Evolutionary conservation across 2,797 vertebrate species (phyloP), one percentile per base, ranked within the genome.

Genomic region (Pygocentrus nattereri): DNA sequence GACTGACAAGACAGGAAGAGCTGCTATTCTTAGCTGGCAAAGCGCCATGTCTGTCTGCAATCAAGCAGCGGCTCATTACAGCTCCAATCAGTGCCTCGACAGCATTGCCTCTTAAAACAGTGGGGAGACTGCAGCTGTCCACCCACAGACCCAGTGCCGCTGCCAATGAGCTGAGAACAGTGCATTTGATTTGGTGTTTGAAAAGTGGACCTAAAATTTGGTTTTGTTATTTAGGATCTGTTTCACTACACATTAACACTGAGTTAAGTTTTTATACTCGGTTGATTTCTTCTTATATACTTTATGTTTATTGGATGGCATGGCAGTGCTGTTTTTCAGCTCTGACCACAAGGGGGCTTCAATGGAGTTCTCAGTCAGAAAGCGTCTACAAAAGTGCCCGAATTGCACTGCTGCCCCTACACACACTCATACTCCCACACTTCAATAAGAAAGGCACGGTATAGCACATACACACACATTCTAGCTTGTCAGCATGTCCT

Each of bases 331-430:
- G 47, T 23, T 61, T 31, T 62, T 76, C 70, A 41, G 23, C 41
- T 77, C 0, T 76, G 19, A 78, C 91, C 93, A 92, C 79, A 49
- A 93, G 93, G 62, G 87, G 93, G 88, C 87, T 72, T 82, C 52
- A 71, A 81, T 81, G 50, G 54, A 71, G 70, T 82, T 81, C 58
- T 59, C 44, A 59, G 5, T 61, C 18, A 69, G 49, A 25, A 10
- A 34, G 38, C 13, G 31, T 52, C 34, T 3, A 30, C 27, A 10
- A 27, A 54, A 31, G 41, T 18, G 41, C 49, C 25, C 6, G 1
- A 44, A 21, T 27, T 11, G 21, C 31, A n/a, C 18, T 64, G 64
- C 30, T 18, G 16, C 25, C 12, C n/a, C 67, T 69, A 2, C 44
- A 25, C 67, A 70, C 44, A 19, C 68, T 30, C 5, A 70, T 30